Evolutionary conservation across 2,888 invertebrate species (phyloP).

Genomic region (Nezara viridula): DNA sequence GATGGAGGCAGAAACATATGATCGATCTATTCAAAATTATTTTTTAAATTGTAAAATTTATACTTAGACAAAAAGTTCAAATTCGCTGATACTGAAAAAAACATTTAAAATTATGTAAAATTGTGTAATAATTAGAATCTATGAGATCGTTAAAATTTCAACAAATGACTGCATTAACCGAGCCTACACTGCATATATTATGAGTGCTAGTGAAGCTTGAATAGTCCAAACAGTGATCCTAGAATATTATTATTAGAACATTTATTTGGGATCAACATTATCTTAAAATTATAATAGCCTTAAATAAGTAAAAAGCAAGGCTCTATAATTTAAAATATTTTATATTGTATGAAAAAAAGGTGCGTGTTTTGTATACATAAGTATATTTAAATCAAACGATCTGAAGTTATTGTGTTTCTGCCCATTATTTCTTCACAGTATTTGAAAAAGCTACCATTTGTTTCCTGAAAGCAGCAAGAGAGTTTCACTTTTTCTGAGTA

Average conservation of each 20-base stretch:
- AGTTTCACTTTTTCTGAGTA: too few relatives aligned
- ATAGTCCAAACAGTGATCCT: neutral
- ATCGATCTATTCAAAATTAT: neutral
- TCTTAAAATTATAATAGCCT: neutral
- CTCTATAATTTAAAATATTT: neutral
- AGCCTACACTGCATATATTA: neutral
- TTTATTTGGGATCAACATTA: neutral
- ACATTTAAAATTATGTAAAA: neutral
- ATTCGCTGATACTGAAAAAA: neutral
- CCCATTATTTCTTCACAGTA: neutral
- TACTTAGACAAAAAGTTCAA: neutral
- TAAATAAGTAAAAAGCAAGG: neutral
- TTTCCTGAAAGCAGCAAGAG: too few relatives aligned
- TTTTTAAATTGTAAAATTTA: neutral
- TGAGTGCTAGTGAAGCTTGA: constrained; percentile 14
- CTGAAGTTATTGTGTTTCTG: neutral
- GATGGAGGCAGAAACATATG: neutral
- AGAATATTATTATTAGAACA: neutral
- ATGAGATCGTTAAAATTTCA: neutral
- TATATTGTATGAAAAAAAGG: neutral
- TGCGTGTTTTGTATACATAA: too few relatives aligned
- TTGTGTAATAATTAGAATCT: neutral
- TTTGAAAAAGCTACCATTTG: too few relatives aligned
- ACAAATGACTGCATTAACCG: neutral
- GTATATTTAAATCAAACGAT: neutral